Evolutionary conservation across 1,140 invertebrate genomes (phyloP), one percentile per base, ranked within the genome.

Genomic region (Camponotus floridanus): DNA sequence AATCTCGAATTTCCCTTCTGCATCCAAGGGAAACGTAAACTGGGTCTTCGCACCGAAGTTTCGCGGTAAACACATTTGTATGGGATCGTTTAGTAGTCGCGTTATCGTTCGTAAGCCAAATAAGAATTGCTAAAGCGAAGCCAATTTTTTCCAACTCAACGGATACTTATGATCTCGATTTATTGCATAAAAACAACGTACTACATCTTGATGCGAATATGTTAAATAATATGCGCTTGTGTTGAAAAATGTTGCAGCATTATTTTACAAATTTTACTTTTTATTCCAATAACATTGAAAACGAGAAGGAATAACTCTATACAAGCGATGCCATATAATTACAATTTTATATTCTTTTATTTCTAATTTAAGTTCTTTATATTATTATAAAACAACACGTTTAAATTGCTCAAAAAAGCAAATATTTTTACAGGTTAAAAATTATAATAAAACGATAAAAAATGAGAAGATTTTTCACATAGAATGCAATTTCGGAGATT

Each of bases 51-150:
- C 67, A 45, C 76, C 61, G 51, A 88, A 90, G 59, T 90, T 90
- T 88, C 81, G 73, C 42, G 71, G 91, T 92, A 91, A 92, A 92
- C 90, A 92, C 90, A 91, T 92, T 92, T 85, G 85, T 91, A 91
- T 76, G 89, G 55, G 84, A 89, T 76, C 86, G 87, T 87, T 91
- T 89, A 89, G 87, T 71, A 86, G 76, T 74, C 79, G 74, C 79
- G 81, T 89, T 87, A 87, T 84, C 88, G 79, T 86, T 85, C 48
- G 73, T 86, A 90, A 86, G 71, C 85, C 89, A 87, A 89, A 86
- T 85, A 85, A 85, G 68, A 76, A 88, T 90, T 86, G 86, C 88
- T 90, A 90, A 91, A 91, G 90, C 89, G 87, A 85, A 61, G 86
- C 83, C 88, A 89, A 91, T 88, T 87, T 80, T 84, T 91, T 87